These are phyloP conservation scores for Brachyptera risi DNA, from an alignment of 2,888 invertebrate species.

Conservation along the genomic window DNA sequence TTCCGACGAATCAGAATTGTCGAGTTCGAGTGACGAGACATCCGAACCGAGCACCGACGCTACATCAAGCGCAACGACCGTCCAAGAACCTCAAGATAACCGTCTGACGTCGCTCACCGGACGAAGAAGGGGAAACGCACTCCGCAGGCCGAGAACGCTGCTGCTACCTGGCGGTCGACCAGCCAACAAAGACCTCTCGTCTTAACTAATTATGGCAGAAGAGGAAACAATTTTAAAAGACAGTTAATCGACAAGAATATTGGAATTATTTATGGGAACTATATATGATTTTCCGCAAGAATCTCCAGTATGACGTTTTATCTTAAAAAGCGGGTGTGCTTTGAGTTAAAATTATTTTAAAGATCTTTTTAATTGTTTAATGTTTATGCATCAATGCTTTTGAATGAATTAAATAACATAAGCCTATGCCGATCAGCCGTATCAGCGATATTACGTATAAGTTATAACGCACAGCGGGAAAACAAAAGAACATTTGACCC, in stretches of 20 bases:
- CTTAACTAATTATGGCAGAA: neutral
- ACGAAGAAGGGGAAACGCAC: constrained; percentile 20
- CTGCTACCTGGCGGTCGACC: constrained; percentile 1
- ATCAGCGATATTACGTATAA: no score
- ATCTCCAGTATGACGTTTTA: neutral
- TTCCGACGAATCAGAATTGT: constrained; percentile 17
- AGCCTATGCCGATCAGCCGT: neutral
- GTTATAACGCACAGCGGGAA: no score
- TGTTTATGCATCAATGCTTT: neutral
- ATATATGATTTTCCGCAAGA: neutral
- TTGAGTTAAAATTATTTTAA: neutral
- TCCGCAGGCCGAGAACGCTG: constrained; percentile 23
- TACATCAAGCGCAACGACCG: constrained; percentile 15
- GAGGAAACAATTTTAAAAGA: neutral
- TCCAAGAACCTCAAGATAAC: constrained; percentile 21
- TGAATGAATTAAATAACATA: neutral
- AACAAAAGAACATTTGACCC: no score
- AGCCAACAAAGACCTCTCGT: neutral
- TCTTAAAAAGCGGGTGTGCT: neutral
- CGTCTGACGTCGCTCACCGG: constrained; percentile 25
- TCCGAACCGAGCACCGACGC: constrained; percentile 15
- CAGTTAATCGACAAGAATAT: neutral
- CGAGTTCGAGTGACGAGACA: constrained; percentile 4
- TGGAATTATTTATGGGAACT: neutral
- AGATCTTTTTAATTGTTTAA: neutral